Base-by-base conservation (phyloP, 2,888 invertebrate genomes). In the Pseudoips prasinana region DNA sequence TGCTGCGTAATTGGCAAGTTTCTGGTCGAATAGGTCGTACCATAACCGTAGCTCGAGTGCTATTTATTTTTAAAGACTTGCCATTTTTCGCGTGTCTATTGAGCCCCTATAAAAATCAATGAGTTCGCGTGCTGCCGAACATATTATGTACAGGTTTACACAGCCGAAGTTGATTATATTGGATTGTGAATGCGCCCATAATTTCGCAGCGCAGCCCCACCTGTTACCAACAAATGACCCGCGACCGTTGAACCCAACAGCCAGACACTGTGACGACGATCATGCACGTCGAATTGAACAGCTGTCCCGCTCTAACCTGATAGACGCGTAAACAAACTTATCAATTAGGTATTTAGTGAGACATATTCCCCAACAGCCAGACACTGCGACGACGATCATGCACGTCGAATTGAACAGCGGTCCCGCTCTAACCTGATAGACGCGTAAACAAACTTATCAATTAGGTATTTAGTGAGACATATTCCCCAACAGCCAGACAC, bases 171-270 rank as follows among this genome's bases (percentile, higher is more conserved):
- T 3, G 2, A 14, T 14, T 14, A 2, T 14, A 14, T 14, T 14
- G 14, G 14, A 14, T 14, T 14, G 14, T 14, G 14, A 31, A 33
- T 29, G 26, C 22, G 17, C 3, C 14, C 14, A 42, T 36, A 24
- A 46, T 49, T 56, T 48, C 33, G 57, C 48, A 14, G n/a, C n/a
- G n/a, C 47, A 51, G 47, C 46, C 44, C 42, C 51, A 67, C 62
- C 57, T 64, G 63, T 55, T 43, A 43, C 32, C 23, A 46, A 49
- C 47, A 54, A 58, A 53, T 53, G 50, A 47, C 33, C 55, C 53
- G 55, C 53, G 65, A 70, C 61, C 62, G 46, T 63, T 71, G 65
- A 71, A 68, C 71, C 40, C 50, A 20, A 33, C 49, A 29, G 39
- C 48, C 51, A 56, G 50, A 53, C 57, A 49, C 47, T 43, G 45